These are phyloP conservation scores for Diarsia brunnea DNA, from an alignment of 2,888 invertebrate genomes.

Conservation along the genomic window DNA sequence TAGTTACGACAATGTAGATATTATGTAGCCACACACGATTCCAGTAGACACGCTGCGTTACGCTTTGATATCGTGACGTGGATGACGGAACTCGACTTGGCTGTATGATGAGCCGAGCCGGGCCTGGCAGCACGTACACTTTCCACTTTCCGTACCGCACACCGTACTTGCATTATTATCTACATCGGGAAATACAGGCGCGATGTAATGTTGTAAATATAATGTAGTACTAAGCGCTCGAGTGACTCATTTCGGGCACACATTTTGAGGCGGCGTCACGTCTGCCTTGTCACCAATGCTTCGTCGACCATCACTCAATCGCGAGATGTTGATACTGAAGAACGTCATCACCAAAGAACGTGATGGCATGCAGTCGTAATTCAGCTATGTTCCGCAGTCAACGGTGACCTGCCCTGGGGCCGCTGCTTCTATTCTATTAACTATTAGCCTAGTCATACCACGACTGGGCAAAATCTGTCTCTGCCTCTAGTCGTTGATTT, in stretches of 20 bases:
- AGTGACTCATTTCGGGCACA: not conserved
- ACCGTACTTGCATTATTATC: not conserved
- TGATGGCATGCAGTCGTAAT: not conserved
- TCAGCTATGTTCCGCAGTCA: not conserved
- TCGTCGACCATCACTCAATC: not conserved
- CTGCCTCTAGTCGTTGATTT: not conserved
- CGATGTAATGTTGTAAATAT: not conserved
- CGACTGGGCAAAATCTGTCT: not conserved
- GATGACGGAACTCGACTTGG: constrained; percentile 17
- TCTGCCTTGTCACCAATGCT: not conserved
- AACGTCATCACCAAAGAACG: not conserved
- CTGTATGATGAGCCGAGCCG: not conserved
- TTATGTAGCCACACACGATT: constrained; percentile 46
- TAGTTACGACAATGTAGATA: constrained; percentile 44
- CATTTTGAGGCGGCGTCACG: not conserved
- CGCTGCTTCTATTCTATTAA: not conserved
- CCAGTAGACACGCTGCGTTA: constrained; percentile 60
- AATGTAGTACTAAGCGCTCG: not conserved
- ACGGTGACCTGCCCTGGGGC: not conserved
- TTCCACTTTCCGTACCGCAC: not conserved
- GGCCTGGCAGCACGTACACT: not conserved
- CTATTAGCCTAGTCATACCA: not conserved
- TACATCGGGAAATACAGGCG: not conserved
- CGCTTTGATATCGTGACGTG: constrained; percentile 47
- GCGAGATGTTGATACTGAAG: not conserved